Conservation (phyloP, 1,140 invertebrate genomes). For the Marisa cornuarietis region DNA sequence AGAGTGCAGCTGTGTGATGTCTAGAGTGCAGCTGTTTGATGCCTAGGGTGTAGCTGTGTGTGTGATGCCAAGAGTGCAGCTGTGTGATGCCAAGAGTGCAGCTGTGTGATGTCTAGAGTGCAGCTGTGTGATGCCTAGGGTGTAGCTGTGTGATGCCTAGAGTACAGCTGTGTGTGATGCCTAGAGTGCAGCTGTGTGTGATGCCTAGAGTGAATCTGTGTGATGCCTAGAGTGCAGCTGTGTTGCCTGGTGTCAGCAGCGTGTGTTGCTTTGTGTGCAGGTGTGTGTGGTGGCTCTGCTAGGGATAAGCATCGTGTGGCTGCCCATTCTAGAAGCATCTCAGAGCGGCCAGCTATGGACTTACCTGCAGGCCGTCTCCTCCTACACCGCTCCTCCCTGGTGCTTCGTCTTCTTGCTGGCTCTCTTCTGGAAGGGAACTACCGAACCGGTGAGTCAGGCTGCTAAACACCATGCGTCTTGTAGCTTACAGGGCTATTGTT, state of each 20-base stretch:
- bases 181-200: neutral
- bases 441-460: slow-evolving; percentile 65
- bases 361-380: slow-evolving; percentile 69
- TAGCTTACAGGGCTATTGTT: too few relatives aligned
- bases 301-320: slow-evolving; percentile 68
- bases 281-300: slow-evolving; percentile 66
- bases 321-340: slow-evolving; percentile 68
- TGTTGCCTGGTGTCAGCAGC: too few relatives aligned
- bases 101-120: too few relatives aligned
- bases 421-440: slow-evolving; percentile 68
- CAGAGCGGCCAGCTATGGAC: slow-evolving; percentile 68
- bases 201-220: neutral
- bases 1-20: too few relatives aligned
- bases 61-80: too few relatives aligned
- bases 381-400: slow-evolving; percentile 69
- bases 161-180: neutral
- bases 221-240: neutral
- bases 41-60: too few relatives aligned
- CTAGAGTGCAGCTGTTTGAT: too few relatives aligned
- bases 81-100: too few relatives aligned
- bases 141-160: too few relatives aligned
- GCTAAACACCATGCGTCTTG: too few relatives aligned
- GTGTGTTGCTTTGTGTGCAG: slow-evolving; percentile 65
- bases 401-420: slow-evolving; percentile 69
- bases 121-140: too few relatives aligned